Evolutionary conservation across 2,888 invertebrate species (phyloP), one percentile per base, ranked within the genome.

Genomic region (Bombylius discolor): DNA sequence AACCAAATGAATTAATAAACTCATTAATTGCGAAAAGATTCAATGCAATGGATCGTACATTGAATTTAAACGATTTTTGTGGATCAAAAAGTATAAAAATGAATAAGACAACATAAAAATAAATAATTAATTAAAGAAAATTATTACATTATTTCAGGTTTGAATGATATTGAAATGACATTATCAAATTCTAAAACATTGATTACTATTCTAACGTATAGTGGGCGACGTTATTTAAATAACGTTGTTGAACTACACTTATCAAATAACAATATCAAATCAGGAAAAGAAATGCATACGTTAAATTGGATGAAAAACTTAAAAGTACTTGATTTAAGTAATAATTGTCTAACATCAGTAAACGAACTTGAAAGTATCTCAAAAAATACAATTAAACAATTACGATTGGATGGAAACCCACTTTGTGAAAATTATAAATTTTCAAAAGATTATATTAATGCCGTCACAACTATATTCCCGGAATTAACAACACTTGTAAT

Each of bases 331-430:
- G 57, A 60, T 53, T 53, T 62, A 8, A 57, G 58, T 13, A 47
- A 58, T 47, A 62, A 62, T 58, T 11, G 45, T 34, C 57, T 62
- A 13, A 56, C 56, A 47, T 47, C 42, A 14, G 14, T 62, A 3
- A 31, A 45, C 1, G 58, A 60, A 31, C 54, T 62, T 31, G 51
- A 52, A 14, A 31, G 33, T 32, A 49, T 62, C 1, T 52, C 57
- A 7, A 59, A 59, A 47, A 32, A 31, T 47, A 51, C 53, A 9
- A 53, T 62, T 5, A 59, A 46, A 9, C 54, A 58, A 9, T 51
- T 62, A 5, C 44, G 39, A 11, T 45, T 62, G 4, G 57, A 59
- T 47, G 60, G 59, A n/a, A 62, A 62, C 60, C 62, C 62, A 51
- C 47, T 62, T 2, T 62, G 62, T 48, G 45, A 45, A 44, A 57